phyloP scores from a whole-genome alignment of 2,888 invertebrate species.

The Taphrorychus bicolor region DNA sequence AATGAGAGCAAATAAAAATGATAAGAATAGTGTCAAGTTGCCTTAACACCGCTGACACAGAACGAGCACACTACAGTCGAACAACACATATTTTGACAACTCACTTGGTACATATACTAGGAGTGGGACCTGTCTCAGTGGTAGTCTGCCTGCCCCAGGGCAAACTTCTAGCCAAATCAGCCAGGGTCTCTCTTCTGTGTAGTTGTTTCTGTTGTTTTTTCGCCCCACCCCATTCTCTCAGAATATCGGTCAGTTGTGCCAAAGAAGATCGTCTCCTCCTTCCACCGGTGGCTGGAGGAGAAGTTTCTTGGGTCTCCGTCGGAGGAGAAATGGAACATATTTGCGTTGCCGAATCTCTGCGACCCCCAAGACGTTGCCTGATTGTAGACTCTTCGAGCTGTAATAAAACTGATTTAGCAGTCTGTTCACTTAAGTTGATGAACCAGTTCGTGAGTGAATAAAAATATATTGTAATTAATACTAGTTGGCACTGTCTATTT shows the following conservation, averaged over 20 bases:
- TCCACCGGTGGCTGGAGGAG: conserved; percentile 71
- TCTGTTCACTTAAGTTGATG: too few relatives aligned
- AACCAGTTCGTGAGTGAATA: too few relatives aligned
- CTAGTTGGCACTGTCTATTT: too few relatives aligned
- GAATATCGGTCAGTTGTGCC: conserved; percentile 87
- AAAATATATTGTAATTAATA: too few relatives aligned
- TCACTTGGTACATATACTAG: conserved; percentile 55
- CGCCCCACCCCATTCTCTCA: conserved; percentile 84
- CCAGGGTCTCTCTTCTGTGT: conserved; percentile 84
- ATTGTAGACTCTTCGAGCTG: conserved; percentile 82
- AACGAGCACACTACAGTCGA: neutral
- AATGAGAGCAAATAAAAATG: neutral
- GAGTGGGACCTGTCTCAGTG: conserved; percentile 60
- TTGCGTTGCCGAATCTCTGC: conserved; percentile 91
- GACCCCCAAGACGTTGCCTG: conserved; percentile 82
- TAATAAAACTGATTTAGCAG: conserved; percentile 9
- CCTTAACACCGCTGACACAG: too few relatives aligned
- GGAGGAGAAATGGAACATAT: conserved; percentile 86
- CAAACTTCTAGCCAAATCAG: conserved; percentile 83
- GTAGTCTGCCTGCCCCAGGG: conserved; percentile 79
- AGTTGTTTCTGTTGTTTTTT: conserved; percentile 71
- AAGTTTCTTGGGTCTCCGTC: conserved; percentile 73
- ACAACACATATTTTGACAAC: conserved; percentile 5
- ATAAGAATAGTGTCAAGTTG: too few relatives aligned
- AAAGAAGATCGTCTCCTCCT: conserved; percentile 63